A percentile compares a stretch with the other conserved stretches of the same genome.
Conservation (phyloP, 1,140 invertebrate species). For the Eumaeus atala region DNA sequence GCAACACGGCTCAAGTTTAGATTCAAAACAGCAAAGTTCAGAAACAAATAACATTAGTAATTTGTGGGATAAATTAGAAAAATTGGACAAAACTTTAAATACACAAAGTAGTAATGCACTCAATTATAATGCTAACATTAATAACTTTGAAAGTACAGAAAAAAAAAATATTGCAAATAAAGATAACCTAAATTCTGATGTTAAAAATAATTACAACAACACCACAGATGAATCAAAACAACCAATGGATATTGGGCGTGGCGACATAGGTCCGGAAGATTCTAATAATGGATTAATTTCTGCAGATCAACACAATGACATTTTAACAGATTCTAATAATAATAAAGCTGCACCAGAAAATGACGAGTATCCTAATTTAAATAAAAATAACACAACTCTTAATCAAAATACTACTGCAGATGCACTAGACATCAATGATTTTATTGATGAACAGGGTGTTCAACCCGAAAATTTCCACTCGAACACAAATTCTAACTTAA, state of each 20-base stretch:
- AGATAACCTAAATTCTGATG: background rate
- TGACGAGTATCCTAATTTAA: too few species aligned
- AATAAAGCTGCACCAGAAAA: too few species aligned
- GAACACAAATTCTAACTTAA: too few species aligned
- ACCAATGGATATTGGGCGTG: slow-evolving; percentile 30
- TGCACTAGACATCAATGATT: slow-evolving; percentile 14
- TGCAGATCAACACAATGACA: background rate
- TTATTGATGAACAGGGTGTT: too few species aligned
- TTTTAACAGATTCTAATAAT: too few species aligned
- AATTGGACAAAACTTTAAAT: slow-evolving; percentile 6
- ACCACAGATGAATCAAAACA: background rate
- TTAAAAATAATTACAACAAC: background rate
- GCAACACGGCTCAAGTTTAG: background rate
- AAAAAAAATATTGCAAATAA: background rate
- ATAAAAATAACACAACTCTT: too few species aligned
- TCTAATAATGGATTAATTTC: slow-evolving; percentile 8
- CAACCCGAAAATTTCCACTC: too few species aligned
- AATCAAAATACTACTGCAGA: slow-evolving; percentile 13
- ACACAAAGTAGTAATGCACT: background rate
- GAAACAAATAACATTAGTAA: background rate
- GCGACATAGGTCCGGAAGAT: slow-evolving; percentile 39
- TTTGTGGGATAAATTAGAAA: slow-evolving; percentile 19
- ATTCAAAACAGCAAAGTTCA: background rate
- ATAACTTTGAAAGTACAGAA: background rate
- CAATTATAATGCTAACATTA: background rate